These are phyloP conservation scores for Chinchilla lanigera DNA, from an alignment of 2,113 vertebrate genomes.

Conservation along the genomic window DNA sequence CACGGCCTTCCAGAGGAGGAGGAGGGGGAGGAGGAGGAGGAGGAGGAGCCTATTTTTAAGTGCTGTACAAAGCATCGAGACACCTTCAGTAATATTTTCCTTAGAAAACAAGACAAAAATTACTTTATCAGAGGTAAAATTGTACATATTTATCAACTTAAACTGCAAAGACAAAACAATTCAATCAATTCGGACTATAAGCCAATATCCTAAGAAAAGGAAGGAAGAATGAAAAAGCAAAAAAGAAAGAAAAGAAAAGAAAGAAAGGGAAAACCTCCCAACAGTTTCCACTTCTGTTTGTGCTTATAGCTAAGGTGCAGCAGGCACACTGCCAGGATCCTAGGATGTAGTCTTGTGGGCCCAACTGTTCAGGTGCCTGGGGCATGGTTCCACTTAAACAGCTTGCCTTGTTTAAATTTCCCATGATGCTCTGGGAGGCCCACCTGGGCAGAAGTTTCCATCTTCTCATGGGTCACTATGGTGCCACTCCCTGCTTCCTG, in stretches of 20 bases:
- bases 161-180: background rate
- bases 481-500: background rate
- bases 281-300: background rate
- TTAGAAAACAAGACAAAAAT: conserved; percentile 38
- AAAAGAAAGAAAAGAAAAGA: background rate
- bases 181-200: background rate
- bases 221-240: background rate
- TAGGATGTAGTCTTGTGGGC: background rate
- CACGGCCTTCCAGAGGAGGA: background rate
- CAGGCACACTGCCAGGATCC: background rate
- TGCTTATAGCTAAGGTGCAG: background rate
- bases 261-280: background rate
- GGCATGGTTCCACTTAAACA: background rate
- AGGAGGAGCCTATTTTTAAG: background rate
- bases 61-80: background rate
- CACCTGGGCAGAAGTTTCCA: background rate
- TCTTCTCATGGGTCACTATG: background rate
- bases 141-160: background rate
- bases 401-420: background rate
- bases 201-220: background rate
- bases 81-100: background rate
- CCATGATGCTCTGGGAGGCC: background rate
- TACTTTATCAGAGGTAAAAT: background rate
- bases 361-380: background rate
- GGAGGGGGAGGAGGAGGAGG: background rate